Base-by-base conservation (phyloP, 1,140 invertebrate species). In the Drosophila rhopaloa region DNA sequence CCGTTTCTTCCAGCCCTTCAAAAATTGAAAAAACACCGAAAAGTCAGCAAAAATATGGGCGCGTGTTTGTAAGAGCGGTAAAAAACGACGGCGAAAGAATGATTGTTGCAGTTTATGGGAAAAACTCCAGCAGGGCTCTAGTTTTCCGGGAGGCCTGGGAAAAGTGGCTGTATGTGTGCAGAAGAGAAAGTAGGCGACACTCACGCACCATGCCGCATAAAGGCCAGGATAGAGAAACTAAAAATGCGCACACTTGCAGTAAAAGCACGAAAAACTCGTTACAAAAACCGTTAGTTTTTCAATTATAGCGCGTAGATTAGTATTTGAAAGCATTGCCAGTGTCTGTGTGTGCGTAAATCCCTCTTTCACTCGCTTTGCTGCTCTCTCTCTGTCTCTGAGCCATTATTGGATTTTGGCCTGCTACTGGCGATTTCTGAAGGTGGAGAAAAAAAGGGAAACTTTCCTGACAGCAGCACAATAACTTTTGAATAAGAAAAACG, bases 261-360 rank as follows among this genome's bases (percentile, higher is more conserved):
- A 38, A 74, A 73, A 80, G 84, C 76, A 88, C 84, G 83, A 90
- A 90, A 90, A 89, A 84, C 80, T 89, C 84, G 84, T 84, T 90
- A 90, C 76, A 81, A 83, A 89, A 84, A 89, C 67, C 70, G 84
- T 89, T 84, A 84, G 80, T 84, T 81, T 89, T 89, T 89, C 84
- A 89, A 89, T 89, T 89, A 89, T 89, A 76, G 84, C 77, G 80
- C 84, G 70, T 84, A 89, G 84, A 89, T 89, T 89, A 89, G 84
- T 89, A 89, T 89, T 89, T 84, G 84, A 86, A 83, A 88, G 83
- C 79, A 71, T 61, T 79, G 76, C 65, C 57, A 65, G 46, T 27
- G 44, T 68, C 37, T 67, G 55, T 79, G 79, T 76, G 60, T 79
- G 73, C 80, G 84, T 89, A 89, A 89, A 89, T 89, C 59, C 44